Conservation (phyloP, 2,888 invertebrate genomes). For the Drosophila antonietae region DNA sequence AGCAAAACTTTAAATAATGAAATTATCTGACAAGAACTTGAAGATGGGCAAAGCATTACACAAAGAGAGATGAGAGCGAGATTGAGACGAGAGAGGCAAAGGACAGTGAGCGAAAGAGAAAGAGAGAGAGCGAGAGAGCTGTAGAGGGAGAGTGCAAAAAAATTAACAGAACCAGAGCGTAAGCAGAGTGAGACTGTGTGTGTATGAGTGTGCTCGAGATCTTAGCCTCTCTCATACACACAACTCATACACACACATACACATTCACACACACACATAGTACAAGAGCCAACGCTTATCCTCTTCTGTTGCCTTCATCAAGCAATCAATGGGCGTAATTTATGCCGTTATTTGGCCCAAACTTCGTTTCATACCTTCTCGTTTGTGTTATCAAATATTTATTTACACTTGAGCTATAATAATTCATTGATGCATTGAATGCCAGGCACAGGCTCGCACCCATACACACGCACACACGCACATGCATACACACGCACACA, state of each 20-base stretch:
- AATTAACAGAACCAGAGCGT: constrained; percentile 6
- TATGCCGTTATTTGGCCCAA: constrained; percentile 50
- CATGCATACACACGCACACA: not conserved
- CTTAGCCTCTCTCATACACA: constrained; percentile 6
- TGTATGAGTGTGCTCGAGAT: constrained; percentile 22
- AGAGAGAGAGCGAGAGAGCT: constrained; percentile 2
- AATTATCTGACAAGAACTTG: constrained; percentile 77
- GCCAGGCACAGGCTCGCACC: constrained; percentile 69
- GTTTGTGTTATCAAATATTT: constrained; percentile 68
- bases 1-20: constrained; percentile 75
- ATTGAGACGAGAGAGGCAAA: not conserved
- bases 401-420: constrained; percentile 76
- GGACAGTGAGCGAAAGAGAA: not conserved
- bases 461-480: not conserved
- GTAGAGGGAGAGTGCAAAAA: constrained; percentile 10
- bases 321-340: constrained; percentile 70
- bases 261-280: constrained; percentile 1
- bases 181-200: not conserved
- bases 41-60: constrained; percentile 51
- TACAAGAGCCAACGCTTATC: constrained; percentile 49
- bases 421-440: constrained; percentile 74
- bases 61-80: constrained; percentile 31
- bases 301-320: constrained; percentile 40
- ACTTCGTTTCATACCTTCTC: constrained; percentile 33
- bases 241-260: not conserved